A percentile compares a stretch with the other conserved stretches of the same genome.
Conservation (phyloP, 2,888 invertebrate genomes). For the Baccha elongata region DNA sequence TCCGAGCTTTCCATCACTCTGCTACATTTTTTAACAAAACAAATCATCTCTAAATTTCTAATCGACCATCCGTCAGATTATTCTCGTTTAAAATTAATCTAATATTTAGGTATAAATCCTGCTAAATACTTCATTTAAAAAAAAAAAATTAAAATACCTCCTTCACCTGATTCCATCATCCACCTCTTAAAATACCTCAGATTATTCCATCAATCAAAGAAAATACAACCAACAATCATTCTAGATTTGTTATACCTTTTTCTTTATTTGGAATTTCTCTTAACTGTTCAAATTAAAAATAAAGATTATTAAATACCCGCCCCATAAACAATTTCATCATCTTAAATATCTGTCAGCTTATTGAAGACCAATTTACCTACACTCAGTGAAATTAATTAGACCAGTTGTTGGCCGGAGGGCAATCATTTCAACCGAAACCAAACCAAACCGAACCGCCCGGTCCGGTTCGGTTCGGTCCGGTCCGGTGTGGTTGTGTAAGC, state of each 20-base stretch:
- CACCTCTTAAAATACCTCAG: constrained; percentile 28
- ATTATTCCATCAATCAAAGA: constrained; percentile 52
- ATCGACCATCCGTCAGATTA: not conserved
- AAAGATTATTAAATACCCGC: constrained; percentile 30
- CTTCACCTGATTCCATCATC: constrained; percentile 39
- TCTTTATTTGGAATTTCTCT: constrained; percentile 15
- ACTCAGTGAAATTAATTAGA: constrained; percentile 67
- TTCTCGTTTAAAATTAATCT: constrained; percentile 14
- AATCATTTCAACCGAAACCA: constrained; percentile 39
- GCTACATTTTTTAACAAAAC: too few relatives aligned
- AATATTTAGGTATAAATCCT: constrained; percentile 10
- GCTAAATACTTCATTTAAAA: constrained; percentile 19
- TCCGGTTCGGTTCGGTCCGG: constrained; percentile 9
- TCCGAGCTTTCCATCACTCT: too few relatives aligned
- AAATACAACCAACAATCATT: constrained; percentile 20
- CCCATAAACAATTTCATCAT: constrained; percentile 67
- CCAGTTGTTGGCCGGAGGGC: constrained; percentile 62
- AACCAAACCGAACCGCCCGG: constrained; percentile 46
- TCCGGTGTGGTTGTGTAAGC: constrained; percentile 38
- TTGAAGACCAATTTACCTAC: constrained; percentile 67
- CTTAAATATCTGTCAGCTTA: constrained; percentile 60
- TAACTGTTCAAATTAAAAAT: not conserved
- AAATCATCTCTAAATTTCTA: too few relatives aligned
- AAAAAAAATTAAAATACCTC: not conserved
- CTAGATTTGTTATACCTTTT: not conserved